A percentile compares a stretch with the other conserved stretches of the same genome.
Evolutionary conservation across 2,113 vertebrate species (phyloP).

Genomic region (Pimephales promelas): DNA sequence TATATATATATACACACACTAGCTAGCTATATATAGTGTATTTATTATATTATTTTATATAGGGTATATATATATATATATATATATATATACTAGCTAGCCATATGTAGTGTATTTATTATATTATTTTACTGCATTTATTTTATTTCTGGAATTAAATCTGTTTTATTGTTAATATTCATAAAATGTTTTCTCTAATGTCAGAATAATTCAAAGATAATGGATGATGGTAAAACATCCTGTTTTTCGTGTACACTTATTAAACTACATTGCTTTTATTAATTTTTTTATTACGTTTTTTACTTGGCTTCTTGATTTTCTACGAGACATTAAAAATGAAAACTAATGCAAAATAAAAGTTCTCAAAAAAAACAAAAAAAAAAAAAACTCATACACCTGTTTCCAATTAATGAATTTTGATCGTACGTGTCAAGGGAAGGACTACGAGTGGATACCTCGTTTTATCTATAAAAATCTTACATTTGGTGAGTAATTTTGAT

Average conservation of each 20-base stretch:
- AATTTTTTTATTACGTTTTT: too few relatives aligned
- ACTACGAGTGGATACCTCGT: background rate
- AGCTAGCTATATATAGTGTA: too few relatives aligned
- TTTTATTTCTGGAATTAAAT: too few relatives aligned
- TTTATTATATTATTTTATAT: too few relatives aligned
- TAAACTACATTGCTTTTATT: background rate
- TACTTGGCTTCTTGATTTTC: background rate
- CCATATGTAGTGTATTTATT: too few relatives aligned
- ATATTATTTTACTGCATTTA: too few relatives aligned
- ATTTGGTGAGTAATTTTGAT: background rate
- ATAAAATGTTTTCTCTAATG: background rate
- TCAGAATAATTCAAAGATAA: background rate
- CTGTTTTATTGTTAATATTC: background rate
- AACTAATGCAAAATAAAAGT: conserved; percentile 21
- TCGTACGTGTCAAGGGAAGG: background rate
- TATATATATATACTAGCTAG: too few relatives aligned
- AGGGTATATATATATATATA: too few relatives aligned
- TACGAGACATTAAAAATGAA: background rate
- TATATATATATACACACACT: too few relatives aligned
- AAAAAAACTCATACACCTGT: background rate
- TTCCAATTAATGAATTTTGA: background rate
- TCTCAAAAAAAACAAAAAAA: background rate
- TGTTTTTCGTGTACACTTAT: background rate
- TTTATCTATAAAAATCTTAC: background rate
- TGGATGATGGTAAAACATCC: background rate